Evolutionary conservation across 2,797 vertebrate genomes (phyloP).

Genomic region (Urocyon cinereoargenteus): DNA sequence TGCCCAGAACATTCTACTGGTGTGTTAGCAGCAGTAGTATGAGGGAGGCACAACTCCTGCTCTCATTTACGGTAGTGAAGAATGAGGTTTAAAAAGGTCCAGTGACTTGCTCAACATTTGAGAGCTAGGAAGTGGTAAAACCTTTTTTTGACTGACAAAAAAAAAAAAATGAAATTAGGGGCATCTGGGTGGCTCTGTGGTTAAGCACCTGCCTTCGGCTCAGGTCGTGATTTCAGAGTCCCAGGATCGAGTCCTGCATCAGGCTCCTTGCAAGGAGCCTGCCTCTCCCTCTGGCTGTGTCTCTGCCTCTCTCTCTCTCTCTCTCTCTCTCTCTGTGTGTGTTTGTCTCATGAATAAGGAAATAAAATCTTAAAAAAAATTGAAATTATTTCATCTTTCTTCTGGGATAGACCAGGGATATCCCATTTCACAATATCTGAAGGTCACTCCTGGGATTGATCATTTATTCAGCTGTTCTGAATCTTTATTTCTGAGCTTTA

Average conservation of each 20-base stretch:
- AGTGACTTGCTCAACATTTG: background rate
- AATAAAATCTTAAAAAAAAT: background rate
- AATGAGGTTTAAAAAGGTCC: background rate
- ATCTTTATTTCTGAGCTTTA: background rate
- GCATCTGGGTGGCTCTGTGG: too few relatives aligned
- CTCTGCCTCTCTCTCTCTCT: too few relatives aligned
- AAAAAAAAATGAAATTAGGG: background rate
- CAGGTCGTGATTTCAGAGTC: too few relatives aligned
- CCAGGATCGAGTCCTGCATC: too few relatives aligned
- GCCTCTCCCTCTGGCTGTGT: too few relatives aligned
- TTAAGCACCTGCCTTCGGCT: too few relatives aligned
- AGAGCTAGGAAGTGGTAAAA: background rate
- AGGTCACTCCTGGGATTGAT: background rate
- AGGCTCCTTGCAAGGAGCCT: too few relatives aligned
- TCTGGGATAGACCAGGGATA: background rate
- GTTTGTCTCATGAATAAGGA: too few relatives aligned
- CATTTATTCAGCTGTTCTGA: background rate
- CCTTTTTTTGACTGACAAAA: background rate
- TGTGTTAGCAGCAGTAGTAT: accelerated
- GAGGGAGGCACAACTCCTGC: background rate
- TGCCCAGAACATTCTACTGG: background rate
- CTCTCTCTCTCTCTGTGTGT: too few relatives aligned
- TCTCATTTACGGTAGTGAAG: background rate
- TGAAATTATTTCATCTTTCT: background rate
- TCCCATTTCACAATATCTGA: background rate